A percentile compares a stretch with the other conserved stretches of the same genome.
phyloP scores from a whole-genome alignment of 2,797 vertebrate genomes.

The Chloroceryle inda region DNA sequence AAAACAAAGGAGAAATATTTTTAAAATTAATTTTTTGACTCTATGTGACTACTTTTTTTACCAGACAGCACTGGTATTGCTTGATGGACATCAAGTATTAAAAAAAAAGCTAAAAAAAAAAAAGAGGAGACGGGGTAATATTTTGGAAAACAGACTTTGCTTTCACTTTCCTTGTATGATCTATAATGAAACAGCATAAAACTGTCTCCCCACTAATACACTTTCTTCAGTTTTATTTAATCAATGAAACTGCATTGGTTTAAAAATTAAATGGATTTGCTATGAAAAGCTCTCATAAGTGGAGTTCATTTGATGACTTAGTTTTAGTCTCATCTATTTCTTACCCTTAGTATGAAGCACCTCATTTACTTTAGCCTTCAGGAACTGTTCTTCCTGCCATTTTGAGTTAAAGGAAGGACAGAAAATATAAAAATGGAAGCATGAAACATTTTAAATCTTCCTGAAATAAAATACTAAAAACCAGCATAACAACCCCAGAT shows the following conservation, averaged over 20 bases:
- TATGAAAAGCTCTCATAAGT: not conserved
- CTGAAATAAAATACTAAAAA: not conserved
- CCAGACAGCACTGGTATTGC: not conserved
- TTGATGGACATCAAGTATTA: not conserved
- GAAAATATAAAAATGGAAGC: not conserved
- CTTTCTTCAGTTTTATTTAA: not conserved
- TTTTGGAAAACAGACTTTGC: not conserved
- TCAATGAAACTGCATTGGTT: not conserved
- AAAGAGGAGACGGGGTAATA: not conserved
- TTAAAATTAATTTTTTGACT: not conserved
- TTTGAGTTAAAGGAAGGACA: not conserved
- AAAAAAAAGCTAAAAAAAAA: not conserved
- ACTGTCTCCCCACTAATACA: not conserved
- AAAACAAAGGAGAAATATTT: not conserved
- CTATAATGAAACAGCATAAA: not conserved
- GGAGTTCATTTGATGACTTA: not conserved
- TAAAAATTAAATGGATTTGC: not conserved
- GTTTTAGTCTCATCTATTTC: not conserved
- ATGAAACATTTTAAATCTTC: not conserved
- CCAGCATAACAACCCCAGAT: not conserved
- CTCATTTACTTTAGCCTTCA: not conserved
- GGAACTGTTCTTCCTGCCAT: not conserved
- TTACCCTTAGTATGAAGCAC: not conserved
- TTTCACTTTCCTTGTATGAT: not conserved
- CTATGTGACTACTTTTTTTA: not conserved